Base-by-base conservation (phyloP, 2,797 vertebrate genomes). In the Xyrichtys novacula region DNA sequence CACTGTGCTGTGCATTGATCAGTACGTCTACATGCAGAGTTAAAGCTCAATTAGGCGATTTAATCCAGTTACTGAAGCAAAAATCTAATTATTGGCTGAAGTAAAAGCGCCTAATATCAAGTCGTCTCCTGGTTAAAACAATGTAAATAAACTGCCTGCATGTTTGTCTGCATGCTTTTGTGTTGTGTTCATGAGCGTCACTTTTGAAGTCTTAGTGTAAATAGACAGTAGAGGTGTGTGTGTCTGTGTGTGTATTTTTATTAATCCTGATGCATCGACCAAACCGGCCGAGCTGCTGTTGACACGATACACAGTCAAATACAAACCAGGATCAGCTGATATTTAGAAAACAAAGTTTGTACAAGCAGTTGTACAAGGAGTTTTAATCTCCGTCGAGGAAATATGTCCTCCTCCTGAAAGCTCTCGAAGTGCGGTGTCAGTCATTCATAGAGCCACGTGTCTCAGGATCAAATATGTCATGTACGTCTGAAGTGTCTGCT, bases 281-380 rank as follows among this genome's bases (percentile, higher is more conserved):
- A 44, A 59, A 54, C 58, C 56, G 48, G 29, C 38, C 56, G 39
- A 31, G 53, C 46, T 48, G 46, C 31, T 49, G 31, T 50, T 54
- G 38, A 49, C 47, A 36, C 20, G n/a, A 71, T 15, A 32, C 57
- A 40, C 38, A 53, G 38, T n/a, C 23, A 6, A 34, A 66, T 17
- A 44, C 31, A 44, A 5, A 50, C 31, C 32, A 28, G 8, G 16
- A 48, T 39, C 28, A 65, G 32, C 47, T 20, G 46, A 19, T 31
- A 43, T 59, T 46, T 38, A 59, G 47, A 23, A 47, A 53, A 72
- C 59, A 68, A 14, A 14, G 42, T 25, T 36, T 57, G 48, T 42
- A 50, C 34, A 52, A 44, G 36, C n/a, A 4, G 12, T 26, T 31
- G 17, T 48, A 22, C 17, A 32, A 20, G 17, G 28, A 52, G 29